A percentile compares a stretch with the other conserved stretches of the same genome.
Conservation (phyloP, 2,113 vertebrate genomes). For the Micronisus gabar region DNA sequence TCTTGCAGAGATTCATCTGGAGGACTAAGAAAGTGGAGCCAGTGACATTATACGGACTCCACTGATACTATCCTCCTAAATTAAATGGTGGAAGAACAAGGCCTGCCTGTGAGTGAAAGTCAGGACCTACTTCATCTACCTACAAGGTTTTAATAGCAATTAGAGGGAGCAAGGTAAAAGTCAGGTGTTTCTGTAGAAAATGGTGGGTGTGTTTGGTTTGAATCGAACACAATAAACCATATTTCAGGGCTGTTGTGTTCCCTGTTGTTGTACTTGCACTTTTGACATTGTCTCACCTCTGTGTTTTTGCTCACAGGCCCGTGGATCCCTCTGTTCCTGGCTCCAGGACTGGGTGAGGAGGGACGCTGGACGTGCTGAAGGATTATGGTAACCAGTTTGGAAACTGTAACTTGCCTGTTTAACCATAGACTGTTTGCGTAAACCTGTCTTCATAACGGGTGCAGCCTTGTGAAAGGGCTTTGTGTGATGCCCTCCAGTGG, state of each 20-base stretch:
- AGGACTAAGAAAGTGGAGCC: conserved; percentile 82
- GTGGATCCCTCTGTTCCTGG: neutral
- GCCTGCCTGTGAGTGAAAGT: conserved; percentile 64
- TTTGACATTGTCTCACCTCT: neutral
- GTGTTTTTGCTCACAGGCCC: neutral
- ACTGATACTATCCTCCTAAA: conserved; percentile 85
- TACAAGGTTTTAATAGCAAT: conserved; percentile 43
- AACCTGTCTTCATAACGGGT: neutral
- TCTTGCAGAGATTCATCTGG: neutral
- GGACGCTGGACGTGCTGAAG: neutral
- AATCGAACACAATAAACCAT: accelerated
- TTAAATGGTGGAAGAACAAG: conserved; percentile 79
- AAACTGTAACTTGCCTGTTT: neutral
- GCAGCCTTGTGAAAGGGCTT: neutral
- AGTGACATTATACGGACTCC: conserved; percentile 61
- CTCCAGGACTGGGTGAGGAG: neutral
- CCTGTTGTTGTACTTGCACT: neutral
- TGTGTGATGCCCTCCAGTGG: conserved; percentile 32
- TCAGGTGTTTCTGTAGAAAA: neutral
- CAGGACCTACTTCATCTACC: conserved; percentile 77
- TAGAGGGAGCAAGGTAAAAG: neutral
- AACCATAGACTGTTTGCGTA: neutral
- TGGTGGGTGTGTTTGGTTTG: neutral
- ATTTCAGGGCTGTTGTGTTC: neutral
- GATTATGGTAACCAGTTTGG: neutral